Conservation (phyloP, 2,797 vertebrate species). For the Sternarchorhynchus goeldii region DNA sequence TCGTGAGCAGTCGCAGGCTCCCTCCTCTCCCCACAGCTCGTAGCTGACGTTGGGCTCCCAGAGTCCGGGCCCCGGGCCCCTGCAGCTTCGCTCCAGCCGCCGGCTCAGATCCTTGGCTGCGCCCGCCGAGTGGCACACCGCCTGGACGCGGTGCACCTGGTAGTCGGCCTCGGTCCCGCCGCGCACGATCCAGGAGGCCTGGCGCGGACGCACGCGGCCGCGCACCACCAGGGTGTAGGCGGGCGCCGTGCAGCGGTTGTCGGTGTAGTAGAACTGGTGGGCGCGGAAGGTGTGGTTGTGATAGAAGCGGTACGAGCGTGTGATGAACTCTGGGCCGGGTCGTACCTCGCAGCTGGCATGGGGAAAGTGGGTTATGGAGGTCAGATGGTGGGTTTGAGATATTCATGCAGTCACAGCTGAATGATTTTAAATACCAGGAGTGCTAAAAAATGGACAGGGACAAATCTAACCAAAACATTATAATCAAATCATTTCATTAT, state of each 20-base stretch:
- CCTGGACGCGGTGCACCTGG: slow-evolving; percentile 83
- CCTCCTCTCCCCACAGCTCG: slow-evolving; percentile 88
- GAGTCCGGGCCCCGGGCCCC: slow-evolving; percentile 57
- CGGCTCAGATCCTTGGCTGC: slow-evolving; percentile 80
- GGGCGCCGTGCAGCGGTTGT: slow-evolving; percentile 92
- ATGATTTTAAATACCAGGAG: no score
- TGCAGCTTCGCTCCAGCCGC: slow-evolving; percentile 82
- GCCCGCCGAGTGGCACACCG: slow-evolving; percentile 82
- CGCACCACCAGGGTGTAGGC: slow-evolving; percentile 86
- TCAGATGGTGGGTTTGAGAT: not conserved
- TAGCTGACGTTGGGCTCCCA: slow-evolving; percentile 82
- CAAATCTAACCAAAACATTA: no score
- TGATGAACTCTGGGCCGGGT: slow-evolving; percentile 94
- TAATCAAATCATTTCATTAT: no score
- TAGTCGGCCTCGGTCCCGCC: slow-evolving; percentile 95
- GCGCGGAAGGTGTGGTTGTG: slow-evolving; percentile 92
- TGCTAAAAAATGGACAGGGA: no score
- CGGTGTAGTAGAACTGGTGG: slow-evolving; percentile 92
- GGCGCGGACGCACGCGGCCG: slow-evolving; percentile 87
- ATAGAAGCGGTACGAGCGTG: slow-evolving; percentile 91
- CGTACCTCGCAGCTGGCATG: slow-evolving; percentile 90
- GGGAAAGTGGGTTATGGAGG: slow-evolving; percentile 18
- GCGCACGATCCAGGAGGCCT: slow-evolving; percentile 95
- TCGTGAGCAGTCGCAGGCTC: slow-evolving; percentile 81
- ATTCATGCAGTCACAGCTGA: no score